A percentile compares a stretch with the other conserved stretches of the same genome.
Conservation (phyloP, 2,888 invertebrate genomes). For the Ophion obscuratus region DNA sequence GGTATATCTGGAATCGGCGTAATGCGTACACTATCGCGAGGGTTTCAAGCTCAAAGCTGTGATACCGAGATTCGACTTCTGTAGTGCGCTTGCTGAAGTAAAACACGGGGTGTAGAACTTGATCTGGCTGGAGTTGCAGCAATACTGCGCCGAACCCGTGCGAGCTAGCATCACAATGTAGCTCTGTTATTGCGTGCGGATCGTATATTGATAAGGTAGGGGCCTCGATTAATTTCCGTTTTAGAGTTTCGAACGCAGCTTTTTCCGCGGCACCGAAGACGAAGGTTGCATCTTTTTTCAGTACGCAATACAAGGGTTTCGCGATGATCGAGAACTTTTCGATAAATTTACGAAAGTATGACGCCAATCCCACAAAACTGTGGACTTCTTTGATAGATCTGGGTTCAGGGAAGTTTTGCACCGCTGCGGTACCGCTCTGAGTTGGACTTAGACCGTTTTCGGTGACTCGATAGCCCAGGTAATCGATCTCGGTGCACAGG, state of each 20-base stretch:
- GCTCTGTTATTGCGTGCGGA: slow-evolving; percentile 20
- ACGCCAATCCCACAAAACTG: slow-evolving; percentile 70
- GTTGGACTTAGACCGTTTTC: slow-evolving; percentile 60
- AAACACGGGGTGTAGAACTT: slow-evolving; percentile 74
- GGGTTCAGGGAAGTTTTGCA: slow-evolving; percentile 70
- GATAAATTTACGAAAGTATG: slow-evolving; percentile 72
- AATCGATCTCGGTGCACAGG: slow-evolving; percentile 59
- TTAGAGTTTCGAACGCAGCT: slow-evolving; percentile 46
- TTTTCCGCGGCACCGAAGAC: slow-evolving; percentile 45
- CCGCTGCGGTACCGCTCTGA: slow-evolving; percentile 57
- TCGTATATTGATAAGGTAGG: slow-evolving; percentile 55
- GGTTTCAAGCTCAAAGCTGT: slow-evolving; percentile 78
- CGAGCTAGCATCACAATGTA: slow-evolving; percentile 15
- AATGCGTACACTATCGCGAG: slow-evolving; percentile 70
- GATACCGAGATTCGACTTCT: slow-evolving; percentile 72
- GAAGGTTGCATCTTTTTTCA: slow-evolving; percentile 49
- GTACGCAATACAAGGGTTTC: slow-evolving; percentile 73
- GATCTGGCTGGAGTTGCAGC: slow-evolving; percentile 75
- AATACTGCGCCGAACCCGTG: slow-evolving; percentile 72
- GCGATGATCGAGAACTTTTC: slow-evolving; percentile 69
- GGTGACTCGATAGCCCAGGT: slow-evolving; percentile 66
- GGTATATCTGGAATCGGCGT: slow-evolving; percentile 71
- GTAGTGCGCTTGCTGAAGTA: slow-evolving; percentile 77
- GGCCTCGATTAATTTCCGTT: slow-evolving; percentile 34
- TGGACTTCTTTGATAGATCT: slow-evolving; percentile 66